Evolutionary conservation across 2,888 invertebrate genomes (phyloP).

Genomic region (Omphaloscelis lunosa): DNA sequence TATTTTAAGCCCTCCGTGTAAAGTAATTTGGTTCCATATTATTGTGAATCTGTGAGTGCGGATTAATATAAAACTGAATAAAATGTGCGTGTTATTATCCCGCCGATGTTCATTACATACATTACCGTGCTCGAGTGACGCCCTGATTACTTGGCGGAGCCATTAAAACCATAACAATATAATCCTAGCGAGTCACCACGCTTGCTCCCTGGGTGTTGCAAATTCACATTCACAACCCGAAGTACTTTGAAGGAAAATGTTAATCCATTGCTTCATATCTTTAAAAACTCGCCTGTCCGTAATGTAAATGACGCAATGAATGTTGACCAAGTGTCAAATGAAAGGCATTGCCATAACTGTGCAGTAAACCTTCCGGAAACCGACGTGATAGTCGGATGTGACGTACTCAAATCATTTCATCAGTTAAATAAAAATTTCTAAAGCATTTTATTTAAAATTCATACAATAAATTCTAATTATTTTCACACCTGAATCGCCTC

Average conservation of each 20-base stretch:
- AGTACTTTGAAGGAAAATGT: neutral
- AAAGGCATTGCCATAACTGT: neutral
- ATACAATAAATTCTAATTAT: neutral
- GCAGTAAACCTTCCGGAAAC: neutral
- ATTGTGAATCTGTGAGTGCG: neutral
- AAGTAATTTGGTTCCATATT: neutral
- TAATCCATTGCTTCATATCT: no score
- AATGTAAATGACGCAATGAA: neutral
- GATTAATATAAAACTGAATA: slow-evolving; percentile 16
- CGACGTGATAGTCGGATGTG: neutral
- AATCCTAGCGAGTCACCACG: no score
- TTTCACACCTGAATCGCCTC: neutral
- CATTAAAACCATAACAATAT: slow-evolving; percentile 9
- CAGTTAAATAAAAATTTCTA: no score
- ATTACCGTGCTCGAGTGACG: slow-evolving; percentile 41
- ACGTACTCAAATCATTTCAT: no score
- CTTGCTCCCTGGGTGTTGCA: neutral
- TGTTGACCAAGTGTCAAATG: neutral
- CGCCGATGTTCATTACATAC: slow-evolving; percentile 39
- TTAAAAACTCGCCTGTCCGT: neutral
- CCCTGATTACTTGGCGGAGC: slow-evolving; percentile 33
- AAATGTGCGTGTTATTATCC: slow-evolving; percentile 14
- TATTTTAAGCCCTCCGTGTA: neutral
- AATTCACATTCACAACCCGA: neutral
- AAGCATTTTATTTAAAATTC: neutral